These are phyloP conservation scores for Eospalax fontanierii DNA, from an alignment of 2,797 vertebrate genomes.

Conservation along the genomic window DNA sequence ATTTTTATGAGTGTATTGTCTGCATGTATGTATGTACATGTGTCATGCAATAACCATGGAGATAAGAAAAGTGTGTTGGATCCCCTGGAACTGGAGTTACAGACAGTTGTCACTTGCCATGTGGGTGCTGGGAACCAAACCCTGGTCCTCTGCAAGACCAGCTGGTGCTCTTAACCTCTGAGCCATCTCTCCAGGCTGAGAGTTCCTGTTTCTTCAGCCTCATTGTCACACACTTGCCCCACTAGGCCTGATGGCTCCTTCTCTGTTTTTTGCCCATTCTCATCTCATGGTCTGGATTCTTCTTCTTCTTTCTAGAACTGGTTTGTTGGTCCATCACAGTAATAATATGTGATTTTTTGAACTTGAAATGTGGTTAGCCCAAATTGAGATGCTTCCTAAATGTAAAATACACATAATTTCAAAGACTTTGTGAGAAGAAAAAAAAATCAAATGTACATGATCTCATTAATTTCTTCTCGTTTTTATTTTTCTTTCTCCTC, in stretches of 20 bases:
- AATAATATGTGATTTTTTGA: background rate
- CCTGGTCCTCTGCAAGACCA: too few species aligned
- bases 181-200: too few species aligned
- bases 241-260: background rate
- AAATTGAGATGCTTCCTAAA: background rate
- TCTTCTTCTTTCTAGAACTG: background rate
- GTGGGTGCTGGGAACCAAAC: too few species aligned
- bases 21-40: too few species aligned
- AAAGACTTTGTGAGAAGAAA: constrained; percentile 24
- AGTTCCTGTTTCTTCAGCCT: background rate
- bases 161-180: too few species aligned
- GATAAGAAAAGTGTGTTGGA: too few species aligned
- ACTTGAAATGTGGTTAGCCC: background rate
- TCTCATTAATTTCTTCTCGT: background rate
- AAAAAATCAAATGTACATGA: background rate
- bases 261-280: background rate
- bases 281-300: background rate
- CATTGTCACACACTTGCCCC: background rate
- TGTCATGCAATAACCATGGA: too few species aligned
- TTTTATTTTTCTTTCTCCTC: background rate
- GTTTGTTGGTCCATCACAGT: background rate
- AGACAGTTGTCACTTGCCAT: too few species aligned
- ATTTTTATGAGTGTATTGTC: too few species aligned
- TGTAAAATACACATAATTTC: background rate
- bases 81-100: too few species aligned